Evolutionary conservation across 2,113 vertebrate genomes (phyloP).

Genomic region (Melanostigma gelatinosum): DNA sequence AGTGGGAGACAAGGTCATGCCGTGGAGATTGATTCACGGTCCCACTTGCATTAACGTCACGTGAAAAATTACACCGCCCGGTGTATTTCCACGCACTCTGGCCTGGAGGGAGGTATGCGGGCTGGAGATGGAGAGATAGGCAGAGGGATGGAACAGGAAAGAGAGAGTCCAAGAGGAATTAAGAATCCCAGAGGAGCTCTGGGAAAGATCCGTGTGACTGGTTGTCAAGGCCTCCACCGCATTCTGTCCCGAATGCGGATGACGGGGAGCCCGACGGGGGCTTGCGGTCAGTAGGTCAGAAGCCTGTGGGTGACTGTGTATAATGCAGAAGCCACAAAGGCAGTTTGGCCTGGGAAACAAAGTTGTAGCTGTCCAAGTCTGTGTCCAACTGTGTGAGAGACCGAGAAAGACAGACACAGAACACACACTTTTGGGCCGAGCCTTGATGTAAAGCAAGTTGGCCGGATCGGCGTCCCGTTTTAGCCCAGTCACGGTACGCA

Average conservation of each 20-base stretch:
- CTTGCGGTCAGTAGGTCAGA: conserved; percentile 47
- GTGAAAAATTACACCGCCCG: not conserved
- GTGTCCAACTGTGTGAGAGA: conserved; percentile 33
- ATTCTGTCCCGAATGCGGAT: conserved; percentile 30
- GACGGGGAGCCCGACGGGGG: conserved; percentile 9
- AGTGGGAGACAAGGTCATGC: conserved; percentile 24
- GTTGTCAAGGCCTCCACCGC: conserved; percentile 35
- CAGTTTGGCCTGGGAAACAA: conserved; percentile 14
- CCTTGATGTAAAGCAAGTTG: conserved; percentile 32
- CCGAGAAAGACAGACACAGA: conserved; percentile 21
- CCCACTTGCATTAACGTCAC: conserved; percentile 28
- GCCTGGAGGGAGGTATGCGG: conserved; percentile 20
- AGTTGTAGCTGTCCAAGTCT: conserved; percentile 2
- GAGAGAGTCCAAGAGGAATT: conserved; percentile 9
- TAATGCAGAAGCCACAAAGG: conserved; percentile 36
- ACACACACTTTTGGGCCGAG: conserved; percentile 25
- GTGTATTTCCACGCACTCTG: conserved; percentile 24
- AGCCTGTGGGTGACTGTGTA: conserved; percentile 18
- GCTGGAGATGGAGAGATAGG: conserved; percentile 36
- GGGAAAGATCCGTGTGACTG: conserved; percentile 8
- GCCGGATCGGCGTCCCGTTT: conserved; percentile 39
- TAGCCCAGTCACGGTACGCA: conserved; percentile 38
- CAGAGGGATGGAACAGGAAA: conserved; percentile 29
- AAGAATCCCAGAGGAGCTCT: conserved; percentile 15
- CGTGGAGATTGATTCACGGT: conserved; percentile 24